These are phyloP conservation scores for Bombus picipes DNA, from an alignment of 1,140 invertebrate genomes.

Conservation along the genomic window DNA sequence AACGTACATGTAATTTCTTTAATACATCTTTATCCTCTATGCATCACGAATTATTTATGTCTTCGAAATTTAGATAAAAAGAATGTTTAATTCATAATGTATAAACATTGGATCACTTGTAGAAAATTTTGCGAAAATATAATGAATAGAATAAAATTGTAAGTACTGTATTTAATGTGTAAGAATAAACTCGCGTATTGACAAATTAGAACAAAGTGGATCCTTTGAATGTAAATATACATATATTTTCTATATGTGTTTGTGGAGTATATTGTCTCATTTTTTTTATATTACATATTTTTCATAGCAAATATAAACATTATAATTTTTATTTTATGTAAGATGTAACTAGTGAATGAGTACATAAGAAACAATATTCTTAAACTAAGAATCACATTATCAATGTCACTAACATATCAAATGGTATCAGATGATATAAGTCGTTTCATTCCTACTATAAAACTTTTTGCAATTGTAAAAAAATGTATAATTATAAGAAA, in stretches of 20 bases:
- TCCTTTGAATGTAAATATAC: background rate
- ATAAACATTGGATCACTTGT: conserved; percentile 6
- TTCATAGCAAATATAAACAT: background rate
- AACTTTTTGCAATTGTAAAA: background rate
- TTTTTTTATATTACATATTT: background rate
- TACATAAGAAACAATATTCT: conserved; percentile 23
- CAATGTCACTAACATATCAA: conserved; percentile 47
- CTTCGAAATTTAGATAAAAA: background rate
- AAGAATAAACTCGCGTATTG: conserved; percentile 46
- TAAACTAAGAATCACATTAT: conserved; percentile 29
- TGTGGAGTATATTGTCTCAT: background rate
- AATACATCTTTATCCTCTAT: background rate
- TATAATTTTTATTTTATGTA: background rate
- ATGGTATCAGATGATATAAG: conserved; percentile 48
- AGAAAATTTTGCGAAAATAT: background rate
- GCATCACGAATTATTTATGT: conserved; percentile 3
- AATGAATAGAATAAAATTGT: conserved; percentile 14
- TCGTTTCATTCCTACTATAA: background rate
- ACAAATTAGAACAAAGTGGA: background rate
- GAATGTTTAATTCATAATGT: background rate
- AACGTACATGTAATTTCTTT: background rate
- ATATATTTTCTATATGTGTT: background rate
- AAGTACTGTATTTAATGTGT: conserved; percentile 36
- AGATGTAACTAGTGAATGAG: background rate
- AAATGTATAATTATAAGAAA: background rate